Base-by-base conservation (phyloP, 2,113 vertebrate species). In the Verasper variegatus region DNA sequence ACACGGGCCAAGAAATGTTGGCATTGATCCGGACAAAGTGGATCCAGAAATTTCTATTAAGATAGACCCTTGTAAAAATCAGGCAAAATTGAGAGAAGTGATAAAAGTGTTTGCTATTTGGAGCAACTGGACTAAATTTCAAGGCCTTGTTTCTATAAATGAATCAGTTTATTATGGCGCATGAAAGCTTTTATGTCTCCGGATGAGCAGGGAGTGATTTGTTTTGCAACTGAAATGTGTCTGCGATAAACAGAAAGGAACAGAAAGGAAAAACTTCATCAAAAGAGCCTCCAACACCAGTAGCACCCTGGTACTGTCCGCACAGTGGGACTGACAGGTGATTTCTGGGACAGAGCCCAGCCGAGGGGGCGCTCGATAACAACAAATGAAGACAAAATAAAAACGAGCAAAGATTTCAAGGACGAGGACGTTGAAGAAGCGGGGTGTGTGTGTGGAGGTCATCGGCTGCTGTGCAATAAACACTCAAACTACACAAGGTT, bases 401-500 rank as follows among this genome's bases (percentile, higher is more conserved):
- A 64, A 74, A 59, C 24, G 67, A 37, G 26, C 3, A 10, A 45
- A 52, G 27, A 51, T 57, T 56, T 68, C 18, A 72, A 49, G 58
- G 35, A 52, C 26, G 7, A 31, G 49, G 58, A 21, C 0, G 2
- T 54, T 23, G 31, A 69, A 49, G 20, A 47, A 37, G 71, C 14
- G 0, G 23, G 21, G 31, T 31, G 31, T 35, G 49, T 17, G 42
- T 60, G 26, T 60, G 57, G 7, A 51, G 65, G 64, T 74, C 65
- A 26, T 26, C 69, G 20, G 58, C 5, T 40, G n/a, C 51, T 68
- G 51, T 40, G 67, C 77, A 82, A 67, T 74, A 76, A 86, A 85
- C 71, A 74, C 76, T 67, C 17, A 71, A 80, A 57, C 84, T 58
- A 78, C 76, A 71, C 62, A 77, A 23, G 18, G 58, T 68, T 31